Base-by-base conservation (phyloP, 2,113 vertebrate genomes). In the Herpailurus yagouaroundi region DNA sequence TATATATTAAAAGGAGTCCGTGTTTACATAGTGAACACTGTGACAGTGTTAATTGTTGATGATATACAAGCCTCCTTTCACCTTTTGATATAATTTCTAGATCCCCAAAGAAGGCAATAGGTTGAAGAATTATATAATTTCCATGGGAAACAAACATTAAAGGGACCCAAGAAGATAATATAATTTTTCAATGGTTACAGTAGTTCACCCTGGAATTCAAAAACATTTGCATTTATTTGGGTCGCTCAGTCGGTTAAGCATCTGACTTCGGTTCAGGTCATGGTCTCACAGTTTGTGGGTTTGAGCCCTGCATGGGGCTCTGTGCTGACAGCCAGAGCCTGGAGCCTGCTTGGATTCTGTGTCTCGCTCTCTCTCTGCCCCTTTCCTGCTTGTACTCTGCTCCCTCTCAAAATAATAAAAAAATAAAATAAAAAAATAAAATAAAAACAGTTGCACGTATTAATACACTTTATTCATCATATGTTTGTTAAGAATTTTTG, bases 401-500 rank as follows among this genome's bases (percentile, higher is more conserved):
- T 25, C 57, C 3, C 57, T 25, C 3, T 60, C 19, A 60, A 60
- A 60, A 60, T 60, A 60, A 60, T 60, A 25, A 60, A 57, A 57
- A 25, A 60, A 60, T 66, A 15, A 88, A 74, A 82, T n/a, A n/a
- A n/a, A n/a, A 57, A 18, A 57, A 57, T 41, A 41, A 60, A 60
- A 60, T 66, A 15, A 88, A 74, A 82, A 15, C 12, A 15, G 84
- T 92, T 89, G 29, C 64, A 71, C 13, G 96, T 90, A 57, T 87
- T 86, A 38, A 55, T 36, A 63, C 5, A 79, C 41, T 80, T 86
- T 73, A 68, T 76, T 96, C 23, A 82, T 27, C 31, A 57, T 77
- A 82, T 27, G 41, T 77, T 85, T 77, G 60, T 86, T 73, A 91
- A 45, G 36, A 89, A 91, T 82, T 96, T 95, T 95, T 60, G 71